Base-by-base conservation (phyloP, 2,888 invertebrate species). In the Dermolepida albohirtum region DNA sequence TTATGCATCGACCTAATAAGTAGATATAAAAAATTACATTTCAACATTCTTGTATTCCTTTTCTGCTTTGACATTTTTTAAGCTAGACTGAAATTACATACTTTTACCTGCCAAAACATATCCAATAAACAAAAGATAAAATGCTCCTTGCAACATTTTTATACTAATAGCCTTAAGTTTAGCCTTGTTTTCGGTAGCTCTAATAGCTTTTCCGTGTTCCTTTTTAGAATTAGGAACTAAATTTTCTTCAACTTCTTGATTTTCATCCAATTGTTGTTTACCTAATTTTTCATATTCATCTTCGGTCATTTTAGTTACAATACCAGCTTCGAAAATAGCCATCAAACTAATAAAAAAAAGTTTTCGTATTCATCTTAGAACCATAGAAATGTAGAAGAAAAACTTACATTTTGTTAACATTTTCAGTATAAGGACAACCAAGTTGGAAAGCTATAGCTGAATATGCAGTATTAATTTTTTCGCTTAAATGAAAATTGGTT, bases 361-460 rank as follows among this genome's bases (percentile, higher is more conserved):
- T 39, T 51, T 22, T 27, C 10, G 6, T 34, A 5, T 10, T 2
- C 1, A 5, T 8, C 34, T 34, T 1, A 7, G 34, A 34, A 34
- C 2, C 10, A 8, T 7, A 34, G 6, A 34, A 8, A 6, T 29
- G 2, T 41, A 27, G 10, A 64, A 51, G n/a, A 16, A 14, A 11
- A 12, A 14, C 86, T 85, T 83, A 92, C 92, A 91, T 89, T 79
- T 87, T 86, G 78, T 92, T 92, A 65, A 92, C 87, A 71, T 90
- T 90, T 75, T 91, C 90, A 43, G 91, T 84, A 77, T 89, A 92
- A 1, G 92, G 92, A 76, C 92, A 92, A 11, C 92, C 92, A 55
- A 89, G 86, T 84, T 92, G 92, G 64, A 92, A 84, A 0, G 92
- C 92, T 47, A 92, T 90, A 0, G 92, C 92, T 0, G 92, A 92